Conservation (phyloP, 2,888 invertebrate genomes). For the Pandemis cinnamomeana region DNA sequence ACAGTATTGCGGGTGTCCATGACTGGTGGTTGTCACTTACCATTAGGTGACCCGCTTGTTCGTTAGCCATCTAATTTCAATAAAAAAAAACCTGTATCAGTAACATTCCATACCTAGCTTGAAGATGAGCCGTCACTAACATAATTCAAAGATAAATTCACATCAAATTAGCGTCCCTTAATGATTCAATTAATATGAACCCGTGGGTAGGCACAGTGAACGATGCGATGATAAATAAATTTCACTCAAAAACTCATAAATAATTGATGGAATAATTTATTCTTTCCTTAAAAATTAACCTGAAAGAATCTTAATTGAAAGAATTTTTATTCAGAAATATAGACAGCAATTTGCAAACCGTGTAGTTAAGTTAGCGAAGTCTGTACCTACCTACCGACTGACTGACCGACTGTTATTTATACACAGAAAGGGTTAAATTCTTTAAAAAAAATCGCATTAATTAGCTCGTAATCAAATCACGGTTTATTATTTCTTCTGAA, state of each 20-base stretch:
- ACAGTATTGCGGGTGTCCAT: too few relatives aligned
- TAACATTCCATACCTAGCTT: not conserved
- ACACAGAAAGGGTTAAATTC: too few relatives aligned
- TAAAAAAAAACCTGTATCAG: not conserved
- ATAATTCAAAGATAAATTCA: constrained; percentile 1
- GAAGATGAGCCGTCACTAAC: not conserved
- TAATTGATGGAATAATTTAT: constrained; percentile 19
- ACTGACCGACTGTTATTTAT: too few relatives aligned
- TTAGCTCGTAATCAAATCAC: too few relatives aligned
- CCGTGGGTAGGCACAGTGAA: not conserved
- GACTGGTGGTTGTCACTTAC: too few relatives aligned
- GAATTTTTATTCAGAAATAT: not conserved
- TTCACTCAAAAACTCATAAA: constrained; percentile 14
- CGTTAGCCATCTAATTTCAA: too few relatives aligned
- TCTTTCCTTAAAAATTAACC: not conserved
- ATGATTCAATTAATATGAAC: constrained; percentile 4
- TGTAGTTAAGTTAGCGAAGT: too few relatives aligned
- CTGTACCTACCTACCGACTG: too few relatives aligned
- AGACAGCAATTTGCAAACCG: not conserved
- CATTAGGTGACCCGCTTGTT: too few relatives aligned
- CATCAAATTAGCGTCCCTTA: constrained; percentile 1
- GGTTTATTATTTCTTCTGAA: too few relatives aligned
- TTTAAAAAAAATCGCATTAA: too few relatives aligned
- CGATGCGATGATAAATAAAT: constrained; percentile 10
- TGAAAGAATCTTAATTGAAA: not conserved